These are phyloP conservation scores for Brotula barbata DNA, from an alignment of 2,797 vertebrate genomes.

Conservation along the genomic window DNA sequence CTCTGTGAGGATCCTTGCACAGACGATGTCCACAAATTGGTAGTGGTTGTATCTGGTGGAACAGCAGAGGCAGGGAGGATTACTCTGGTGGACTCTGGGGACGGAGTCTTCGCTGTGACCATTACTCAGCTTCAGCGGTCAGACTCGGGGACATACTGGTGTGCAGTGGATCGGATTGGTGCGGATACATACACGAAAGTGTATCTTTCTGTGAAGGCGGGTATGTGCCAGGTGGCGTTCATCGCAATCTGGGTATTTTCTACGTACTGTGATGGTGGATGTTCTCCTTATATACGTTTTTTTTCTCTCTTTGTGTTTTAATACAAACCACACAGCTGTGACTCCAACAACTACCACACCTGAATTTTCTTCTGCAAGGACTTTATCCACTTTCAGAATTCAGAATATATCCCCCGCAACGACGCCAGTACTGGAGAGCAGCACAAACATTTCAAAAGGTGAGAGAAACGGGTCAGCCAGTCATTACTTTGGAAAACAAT, in stretches of 20 bases:
- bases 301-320: neutral
- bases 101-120: constrained; percentile 48
- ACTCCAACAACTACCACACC: neutral
- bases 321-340: constrained; percentile 14
- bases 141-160: constrained; percentile 48
- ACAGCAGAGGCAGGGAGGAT: constrained; percentile 21
- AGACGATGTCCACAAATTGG: neutral
- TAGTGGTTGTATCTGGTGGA: constrained; percentile 12
- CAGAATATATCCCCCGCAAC: neutral
- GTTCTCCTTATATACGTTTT: neutral
- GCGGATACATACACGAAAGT: constrained; percentile 38
- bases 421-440: neutral
- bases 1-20: constrained; percentile 59
- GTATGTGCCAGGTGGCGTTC: constrained; percentile 20
- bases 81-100: constrained; percentile 30
- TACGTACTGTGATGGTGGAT: too few relatives aligned
- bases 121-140: constrained; percentile 53
- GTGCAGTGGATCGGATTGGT: constrained; percentile 33
- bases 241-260: neutral
- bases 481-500: neutral
- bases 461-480: neutral
- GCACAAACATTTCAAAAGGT: constrained; percentile 25
- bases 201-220: constrained; percentile 41
- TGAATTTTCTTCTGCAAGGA: constrained; percentile 15
- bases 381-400: too few relatives aligned